These are phyloP conservation scores for Cybosia mesomella DNA, from an alignment of 2,888 invertebrate genomes.

Conservation along the genomic window DNA sequence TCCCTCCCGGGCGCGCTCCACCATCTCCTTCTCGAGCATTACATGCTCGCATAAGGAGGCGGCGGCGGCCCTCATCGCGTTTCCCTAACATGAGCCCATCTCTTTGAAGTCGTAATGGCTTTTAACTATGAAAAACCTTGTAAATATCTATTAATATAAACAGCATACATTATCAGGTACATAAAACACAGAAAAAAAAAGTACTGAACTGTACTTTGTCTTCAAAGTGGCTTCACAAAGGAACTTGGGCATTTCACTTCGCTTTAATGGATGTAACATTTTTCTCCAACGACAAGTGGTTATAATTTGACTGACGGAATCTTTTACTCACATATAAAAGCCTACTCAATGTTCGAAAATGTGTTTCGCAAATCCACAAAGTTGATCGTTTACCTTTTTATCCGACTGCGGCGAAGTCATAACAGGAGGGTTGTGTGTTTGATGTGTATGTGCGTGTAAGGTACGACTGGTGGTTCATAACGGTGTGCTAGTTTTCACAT, in stretches of 20 bases:
- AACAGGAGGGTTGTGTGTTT: not conserved
- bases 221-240: constrained; percentile 55
- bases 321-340: constrained; percentile 25
- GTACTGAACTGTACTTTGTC: constrained; percentile 56
- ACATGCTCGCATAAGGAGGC: no score
- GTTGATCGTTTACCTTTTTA: not conserved
- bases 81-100: no score
- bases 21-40: no score
- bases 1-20: no score
- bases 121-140: not conserved
- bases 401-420: not conserved
- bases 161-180: constrained; percentile 14
- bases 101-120: not conserved
- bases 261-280: constrained; percentile 48
- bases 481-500: no score
- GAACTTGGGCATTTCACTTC: constrained; percentile 43
- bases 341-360: constrained; percentile 16
- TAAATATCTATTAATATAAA: not conserved
- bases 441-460: not conserved
- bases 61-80: no score
- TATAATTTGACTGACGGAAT: constrained; percentile 50
- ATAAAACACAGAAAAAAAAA: constrained; percentile 37
- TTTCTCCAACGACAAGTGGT: constrained; percentile 47
- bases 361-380: not conserved
- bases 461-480: no score